Evolutionary conservation across 2,888 invertebrate species (phyloP).

Genomic region (Agrotis puta): DNA sequence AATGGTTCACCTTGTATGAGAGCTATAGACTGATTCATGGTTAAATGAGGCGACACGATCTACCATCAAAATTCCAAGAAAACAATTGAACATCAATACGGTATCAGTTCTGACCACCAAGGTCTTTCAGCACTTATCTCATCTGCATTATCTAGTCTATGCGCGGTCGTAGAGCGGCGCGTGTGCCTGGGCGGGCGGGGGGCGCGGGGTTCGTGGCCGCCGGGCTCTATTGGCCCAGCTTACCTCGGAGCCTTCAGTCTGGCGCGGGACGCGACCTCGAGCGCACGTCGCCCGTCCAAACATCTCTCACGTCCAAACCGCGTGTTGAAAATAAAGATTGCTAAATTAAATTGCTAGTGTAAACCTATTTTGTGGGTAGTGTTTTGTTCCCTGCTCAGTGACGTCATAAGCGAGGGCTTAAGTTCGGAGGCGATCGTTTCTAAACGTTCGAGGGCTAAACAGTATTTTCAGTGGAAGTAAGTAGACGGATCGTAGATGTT

Average conservation of each 20-base stretch:
- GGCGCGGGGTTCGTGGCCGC: slow-evolving; percentile 67
- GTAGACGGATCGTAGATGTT: slow-evolving; percentile 60
- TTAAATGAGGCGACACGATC: neutral
- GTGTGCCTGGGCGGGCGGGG: slow-evolving; percentile 81
- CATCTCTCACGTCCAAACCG: slow-evolving; percentile 67
- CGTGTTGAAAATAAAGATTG: slow-evolving; percentile 81
- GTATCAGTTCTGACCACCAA: slow-evolving; percentile 60
- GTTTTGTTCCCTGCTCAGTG: slow-evolving; percentile 72
- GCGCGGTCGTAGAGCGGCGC: slow-evolving; percentile 72
- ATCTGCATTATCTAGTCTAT: slow-evolving; percentile 76
- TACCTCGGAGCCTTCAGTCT: slow-evolving; percentile 83
- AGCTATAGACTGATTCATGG: neutral
- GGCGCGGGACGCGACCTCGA: slow-evolving; percentile 72
- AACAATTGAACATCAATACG: slow-evolving; percentile 33
- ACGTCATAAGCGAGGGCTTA: slow-evolving; percentile 57
- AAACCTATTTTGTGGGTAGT: slow-evolving; percentile 66
- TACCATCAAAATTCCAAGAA: slow-evolving; percentile 7
- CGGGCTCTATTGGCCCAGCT: slow-evolving; percentile 77
- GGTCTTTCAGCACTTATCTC: slow-evolving; percentile 68
- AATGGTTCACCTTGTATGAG: neutral
- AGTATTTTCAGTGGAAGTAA: slow-evolving; percentile 67
- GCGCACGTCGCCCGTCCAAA: slow-evolving; percentile 66
- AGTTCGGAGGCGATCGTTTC: slow-evolving; percentile 41
- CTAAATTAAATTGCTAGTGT: slow-evolving; percentile 80
- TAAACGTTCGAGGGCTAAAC: slow-evolving; percentile 50